Evolutionary conservation across 2,113 vertebrate genomes (phyloP).

Genomic region (Isichthys henryi): DNA sequence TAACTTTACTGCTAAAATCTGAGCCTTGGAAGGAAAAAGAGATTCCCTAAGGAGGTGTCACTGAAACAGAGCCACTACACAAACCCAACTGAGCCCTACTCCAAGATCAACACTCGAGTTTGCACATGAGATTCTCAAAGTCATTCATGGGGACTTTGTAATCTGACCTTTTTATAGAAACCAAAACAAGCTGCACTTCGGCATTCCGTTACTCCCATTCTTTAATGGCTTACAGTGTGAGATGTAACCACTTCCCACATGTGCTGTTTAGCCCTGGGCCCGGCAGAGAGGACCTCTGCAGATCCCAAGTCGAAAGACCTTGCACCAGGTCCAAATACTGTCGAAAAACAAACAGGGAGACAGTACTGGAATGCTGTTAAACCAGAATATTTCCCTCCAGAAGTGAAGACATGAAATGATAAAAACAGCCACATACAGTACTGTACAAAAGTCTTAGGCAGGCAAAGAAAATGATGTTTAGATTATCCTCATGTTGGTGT

Average conservation of each 20-base stretch:
- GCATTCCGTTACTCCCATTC: constrained; percentile 15
- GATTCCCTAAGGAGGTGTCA: constrained; percentile 36
- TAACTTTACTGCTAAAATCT: constrained; percentile 53
- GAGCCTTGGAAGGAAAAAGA: constrained; percentile 25
- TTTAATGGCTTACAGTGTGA: constrained; percentile 25
- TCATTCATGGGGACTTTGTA: constrained; percentile 38
- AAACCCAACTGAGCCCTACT: constrained; percentile 35
- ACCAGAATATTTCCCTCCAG: not conserved
- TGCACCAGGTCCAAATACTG: not conserved
- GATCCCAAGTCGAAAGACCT: not conserved
- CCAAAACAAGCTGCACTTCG: constrained; percentile 21
- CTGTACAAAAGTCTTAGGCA: too few relatives aligned
- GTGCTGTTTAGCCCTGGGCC: not conserved
- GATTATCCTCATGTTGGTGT: too few relatives aligned
- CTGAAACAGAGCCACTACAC: constrained; percentile 36
- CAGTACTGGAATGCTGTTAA: not conserved
- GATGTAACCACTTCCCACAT: not conserved
- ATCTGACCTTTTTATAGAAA: constrained; percentile 35
- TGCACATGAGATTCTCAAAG: constrained; percentile 27
- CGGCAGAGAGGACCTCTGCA: not conserved
- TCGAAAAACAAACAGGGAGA: not conserved
- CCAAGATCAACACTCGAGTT: constrained; percentile 46
- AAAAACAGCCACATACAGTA: constrained; percentile 19
- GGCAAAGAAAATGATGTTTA: too few relatives aligned
- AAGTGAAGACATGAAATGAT: constrained; percentile 13